These are phyloP conservation scores for Catamblyrhynchus diadema DNA, from an alignment of 2,797 vertebrate species.

Conservation along the genomic window DNA sequence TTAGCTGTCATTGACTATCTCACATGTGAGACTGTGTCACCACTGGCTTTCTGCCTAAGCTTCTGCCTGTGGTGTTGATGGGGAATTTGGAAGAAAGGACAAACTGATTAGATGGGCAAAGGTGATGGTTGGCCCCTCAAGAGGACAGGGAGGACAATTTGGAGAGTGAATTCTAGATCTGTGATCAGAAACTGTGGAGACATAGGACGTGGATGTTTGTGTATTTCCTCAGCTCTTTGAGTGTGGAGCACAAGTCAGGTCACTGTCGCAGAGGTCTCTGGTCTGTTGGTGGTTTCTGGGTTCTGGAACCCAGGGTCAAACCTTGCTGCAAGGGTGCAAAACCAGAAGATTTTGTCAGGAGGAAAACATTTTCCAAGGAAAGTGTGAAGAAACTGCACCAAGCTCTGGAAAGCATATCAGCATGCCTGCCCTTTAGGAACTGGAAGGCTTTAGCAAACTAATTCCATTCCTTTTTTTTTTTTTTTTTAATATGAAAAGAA, in stretches of 20 bases:
- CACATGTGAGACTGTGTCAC: neutral
- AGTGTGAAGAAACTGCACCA: neutral
- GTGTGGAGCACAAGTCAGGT: neutral
- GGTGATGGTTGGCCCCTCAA: neutral
- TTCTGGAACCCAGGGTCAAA: neutral
- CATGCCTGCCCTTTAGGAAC: neutral
- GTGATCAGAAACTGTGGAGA: neutral
- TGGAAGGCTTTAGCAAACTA: neutral
- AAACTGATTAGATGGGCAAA: neutral
- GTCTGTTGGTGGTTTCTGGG: neutral
- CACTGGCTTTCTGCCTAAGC: neutral
- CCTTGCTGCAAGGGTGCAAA: neutral
- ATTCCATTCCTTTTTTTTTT: neutral
- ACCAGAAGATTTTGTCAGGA: neutral
- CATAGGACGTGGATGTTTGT: accelerated
- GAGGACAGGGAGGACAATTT: neutral
- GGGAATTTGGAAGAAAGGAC: neutral
- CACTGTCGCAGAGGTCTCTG: neutral
- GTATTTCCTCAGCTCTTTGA: neutral
- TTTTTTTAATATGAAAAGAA: neutral
- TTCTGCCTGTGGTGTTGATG: neutral
- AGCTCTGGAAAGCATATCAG: neutral
- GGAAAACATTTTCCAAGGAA: neutral
- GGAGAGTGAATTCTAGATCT: neutral
- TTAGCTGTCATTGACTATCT: neutral